These are phyloP conservation scores for Sebastes melanostomus DNA, from an alignment of 2,797 vertebrate species.

Conservation along the genomic window DNA sequence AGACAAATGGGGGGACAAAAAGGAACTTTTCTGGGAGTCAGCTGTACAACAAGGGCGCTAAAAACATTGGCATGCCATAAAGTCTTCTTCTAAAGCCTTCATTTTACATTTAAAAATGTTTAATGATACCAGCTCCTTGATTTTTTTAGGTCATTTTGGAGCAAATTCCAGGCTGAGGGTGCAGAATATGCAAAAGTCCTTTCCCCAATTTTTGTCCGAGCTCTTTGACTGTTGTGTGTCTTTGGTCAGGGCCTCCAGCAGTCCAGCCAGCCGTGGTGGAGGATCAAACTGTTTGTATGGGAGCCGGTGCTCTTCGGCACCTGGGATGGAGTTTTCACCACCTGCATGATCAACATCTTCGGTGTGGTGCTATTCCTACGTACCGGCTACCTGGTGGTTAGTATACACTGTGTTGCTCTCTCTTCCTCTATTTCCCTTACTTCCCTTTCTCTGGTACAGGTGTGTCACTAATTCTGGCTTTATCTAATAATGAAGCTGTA, in stretches of 20 bases:
- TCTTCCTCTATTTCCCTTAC: not conserved
- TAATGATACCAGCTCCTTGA: too few relatives aligned
- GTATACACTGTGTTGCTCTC: slow-evolving; percentile 44
- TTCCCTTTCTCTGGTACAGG: not conserved
- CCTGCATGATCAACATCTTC: slow-evolving; percentile 99
- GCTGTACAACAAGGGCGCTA: too few relatives aligned
- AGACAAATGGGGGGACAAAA: too few relatives aligned
- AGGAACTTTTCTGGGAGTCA: too few relatives aligned
- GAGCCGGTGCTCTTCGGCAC: slow-evolving; percentile 97
- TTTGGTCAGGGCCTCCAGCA: slow-evolving; percentile 72
- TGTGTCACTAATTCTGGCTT: not conserved
- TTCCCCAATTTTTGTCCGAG: too few relatives aligned
- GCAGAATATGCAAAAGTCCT: too few relatives aligned
- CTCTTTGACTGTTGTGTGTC: not conserved
- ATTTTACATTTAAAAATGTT: too few relatives aligned
- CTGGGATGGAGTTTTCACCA: slow-evolving; percentile 98
- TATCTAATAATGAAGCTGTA: not conserved
- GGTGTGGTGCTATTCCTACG: slow-evolving; percentile 97
- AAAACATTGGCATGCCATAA: too few relatives aligned
- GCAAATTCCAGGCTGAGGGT: too few relatives aligned
- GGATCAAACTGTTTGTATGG: slow-evolving; percentile 93
- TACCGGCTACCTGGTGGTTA: slow-evolving; percentile 96
- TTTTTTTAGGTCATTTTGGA: too few relatives aligned
- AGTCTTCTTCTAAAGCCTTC: too few relatives aligned
- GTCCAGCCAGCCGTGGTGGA: slow-evolving; percentile 93